These are phyloP conservation scores for Drosophila affinis DNA, from an alignment of 2,888 invertebrate species.

Conservation along the genomic window DNA sequence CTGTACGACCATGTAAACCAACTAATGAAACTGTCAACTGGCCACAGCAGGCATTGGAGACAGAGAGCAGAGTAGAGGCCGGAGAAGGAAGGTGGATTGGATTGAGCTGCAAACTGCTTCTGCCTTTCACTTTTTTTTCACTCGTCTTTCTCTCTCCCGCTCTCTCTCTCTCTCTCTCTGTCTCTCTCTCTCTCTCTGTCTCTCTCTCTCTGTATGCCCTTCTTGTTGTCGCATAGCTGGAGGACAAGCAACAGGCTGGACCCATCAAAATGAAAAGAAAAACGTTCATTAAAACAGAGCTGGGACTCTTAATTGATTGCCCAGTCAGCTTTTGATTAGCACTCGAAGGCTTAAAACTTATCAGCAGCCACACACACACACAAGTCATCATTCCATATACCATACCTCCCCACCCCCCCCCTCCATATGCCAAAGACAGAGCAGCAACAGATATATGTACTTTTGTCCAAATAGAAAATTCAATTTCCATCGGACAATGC, in stretches of 20 bases:
- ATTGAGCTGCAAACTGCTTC: conserved; percentile 24
- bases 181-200: too few relatives aligned
- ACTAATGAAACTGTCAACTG: conserved; percentile 79
- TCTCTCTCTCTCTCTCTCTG: too few relatives aligned
- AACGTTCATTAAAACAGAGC: conserved; percentile 64
- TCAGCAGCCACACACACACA: conserved; percentile 34
- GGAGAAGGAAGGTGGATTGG: conserved; percentile 23
- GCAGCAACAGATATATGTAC: conserved; percentile 4
- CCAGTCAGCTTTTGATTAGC: conserved; percentile 62
- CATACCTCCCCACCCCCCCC: too few relatives aligned
- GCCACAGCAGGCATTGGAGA: conserved; percentile 52
- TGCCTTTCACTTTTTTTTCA: conserved; percentile 38
- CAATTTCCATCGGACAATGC: conserved; percentile 65
- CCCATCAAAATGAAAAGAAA: conserved; percentile 11
- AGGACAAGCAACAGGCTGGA: conserved; percentile 54
- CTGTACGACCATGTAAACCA: conserved; percentile 69
- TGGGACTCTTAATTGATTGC: conserved; percentile 65
- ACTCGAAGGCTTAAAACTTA: conserved; percentile 71
- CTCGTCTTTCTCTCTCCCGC: background rate
- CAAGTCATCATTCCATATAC: conserved; percentile 6
- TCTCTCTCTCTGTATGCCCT: background rate
- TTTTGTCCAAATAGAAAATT: conserved; percentile 59
- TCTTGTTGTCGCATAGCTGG: background rate
- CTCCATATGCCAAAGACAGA: conserved; percentile 21
- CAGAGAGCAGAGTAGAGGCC: conserved; percentile 6